Base-by-base conservation (phyloP, 2,113 vertebrate species). In the Lagopus muta region DNA sequence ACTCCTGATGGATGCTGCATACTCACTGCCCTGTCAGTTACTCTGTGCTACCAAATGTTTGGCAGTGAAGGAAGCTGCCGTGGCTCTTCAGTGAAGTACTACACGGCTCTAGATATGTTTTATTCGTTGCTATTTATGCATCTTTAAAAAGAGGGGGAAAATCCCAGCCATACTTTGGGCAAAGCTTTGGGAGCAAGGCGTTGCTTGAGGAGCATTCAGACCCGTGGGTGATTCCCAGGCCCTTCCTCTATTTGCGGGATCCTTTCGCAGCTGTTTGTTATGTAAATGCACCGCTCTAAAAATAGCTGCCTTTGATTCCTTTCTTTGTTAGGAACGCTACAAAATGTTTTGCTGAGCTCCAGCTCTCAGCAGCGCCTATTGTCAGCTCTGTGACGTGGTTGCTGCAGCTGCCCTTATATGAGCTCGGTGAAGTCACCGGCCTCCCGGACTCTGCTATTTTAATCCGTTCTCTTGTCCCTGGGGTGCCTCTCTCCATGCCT, bases 241-340 rank as follows among this genome's bases (percentile, higher is more conserved):
- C 84, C 93, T 95, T 95, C 70, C 65, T 95, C 77, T 96, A 16
- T 91, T 95, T 95, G 95, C 93, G 91, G 91, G 92, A 43, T 94
- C 91, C 79, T 97, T 95, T 96, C 4, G 8, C 79, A 78, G 92
- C 91, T 89, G 85, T 93, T 92, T 95, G 77, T 97, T 97, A 96
- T 93, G 93, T 97, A 98, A 98, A 97, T 69, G 47, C 72, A 54
- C 30, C 11, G 7, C 75, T 77, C 97, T 97, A 98, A 98, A 98
- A 97, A 98, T 97, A 98, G 96, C 69, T 93, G 73, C 83, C 82
- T 86, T 94, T 94, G 90, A 47, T 95, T 97, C 89, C 89, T 96
- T 69, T 85, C 91, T 96, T 95, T 90, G 94, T 94, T 94, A 88
- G 65, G 72, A 94, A 92, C 18, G n/a, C 94, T 94, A 95, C 92